Conservation (phyloP, 2,797 vertebrate genomes). For the Florisuga fusca region DNA sequence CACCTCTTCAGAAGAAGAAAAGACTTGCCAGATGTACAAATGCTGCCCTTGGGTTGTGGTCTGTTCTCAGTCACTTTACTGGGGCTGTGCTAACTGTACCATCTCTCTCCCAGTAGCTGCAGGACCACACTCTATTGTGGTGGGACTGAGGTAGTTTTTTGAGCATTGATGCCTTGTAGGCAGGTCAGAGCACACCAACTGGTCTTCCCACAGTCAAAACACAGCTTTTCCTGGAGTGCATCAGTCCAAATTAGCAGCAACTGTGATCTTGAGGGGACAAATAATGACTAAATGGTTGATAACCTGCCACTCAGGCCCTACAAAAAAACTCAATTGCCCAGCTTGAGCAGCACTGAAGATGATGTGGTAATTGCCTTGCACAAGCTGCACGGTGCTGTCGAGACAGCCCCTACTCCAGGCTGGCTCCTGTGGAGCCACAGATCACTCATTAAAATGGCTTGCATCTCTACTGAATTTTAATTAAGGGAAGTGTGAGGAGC, state of each 20-base stretch:
- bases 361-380: neutral
- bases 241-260: neutral
- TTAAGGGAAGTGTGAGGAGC: conserved; percentile 25
- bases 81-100: neutral
- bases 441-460: conserved; percentile 31
- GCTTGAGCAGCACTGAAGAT: neutral
- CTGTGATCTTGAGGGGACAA: neutral
- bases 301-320: neutral
- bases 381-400: fast-evolving
- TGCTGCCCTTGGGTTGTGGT: neutral
- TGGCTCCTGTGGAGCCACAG: conserved; percentile 23
- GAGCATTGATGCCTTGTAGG: neutral
- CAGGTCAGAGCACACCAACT: neutral
- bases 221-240: neutral
- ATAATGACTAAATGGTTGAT: neutral
- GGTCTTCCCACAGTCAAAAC: neutral
- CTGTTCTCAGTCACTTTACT: neutral
- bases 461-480: conserved; percentile 34
- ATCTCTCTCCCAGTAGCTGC: neutral
- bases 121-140: fast-evolving
- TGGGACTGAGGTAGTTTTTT: neutral
- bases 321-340: neutral
- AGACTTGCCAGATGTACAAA: neutral
- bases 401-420: neutral
- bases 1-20: neutral